These are phyloP conservation scores for Thymelicus sylvestris DNA, from an alignment of 2,888 invertebrate genomes.

Conservation along the genomic window DNA sequence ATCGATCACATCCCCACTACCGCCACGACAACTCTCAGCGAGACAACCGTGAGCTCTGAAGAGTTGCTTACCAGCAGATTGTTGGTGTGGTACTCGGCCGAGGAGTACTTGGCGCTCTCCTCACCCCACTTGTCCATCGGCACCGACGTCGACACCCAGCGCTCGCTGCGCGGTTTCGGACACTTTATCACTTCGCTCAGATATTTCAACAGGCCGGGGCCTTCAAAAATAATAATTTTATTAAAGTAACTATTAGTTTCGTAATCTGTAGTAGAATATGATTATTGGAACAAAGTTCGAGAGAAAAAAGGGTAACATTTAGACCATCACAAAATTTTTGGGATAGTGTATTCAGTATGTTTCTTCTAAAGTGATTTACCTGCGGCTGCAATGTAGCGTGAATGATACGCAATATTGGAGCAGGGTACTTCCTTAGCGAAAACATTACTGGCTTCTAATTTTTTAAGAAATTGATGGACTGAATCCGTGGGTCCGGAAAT, in stretches of 20 bases:
- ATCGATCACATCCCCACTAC: not conserved
- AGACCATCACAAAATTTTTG: no score
- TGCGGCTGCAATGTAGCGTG: slow-evolving; percentile 90
- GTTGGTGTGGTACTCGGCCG: slow-evolving; percentile 94
- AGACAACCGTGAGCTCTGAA: not conserved
- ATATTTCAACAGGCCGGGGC: slow-evolving; percentile 82
- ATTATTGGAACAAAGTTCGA: no score
- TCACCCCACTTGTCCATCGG: slow-evolving; percentile 85
- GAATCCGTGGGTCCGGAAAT: slow-evolving; percentile 89
- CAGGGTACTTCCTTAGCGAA: slow-evolving; percentile 83
- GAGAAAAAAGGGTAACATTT: no score
- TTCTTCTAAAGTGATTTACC: slow-evolving; percentile 54
- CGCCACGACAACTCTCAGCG: not conserved
- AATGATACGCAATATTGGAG: slow-evolving; percentile 95
- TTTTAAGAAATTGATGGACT: slow-evolving; percentile 84
- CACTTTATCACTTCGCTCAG: slow-evolving; percentile 84
- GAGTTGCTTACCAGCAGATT: slow-evolving; percentile 86
- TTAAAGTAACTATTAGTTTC: not conserved
- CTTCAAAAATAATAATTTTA: slow-evolving; percentile 37
- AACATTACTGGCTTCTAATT: slow-evolving; percentile 64
- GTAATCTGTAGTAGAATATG: no score
- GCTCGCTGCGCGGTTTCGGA: slow-evolving; percentile 85
- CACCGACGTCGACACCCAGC: slow-evolving; percentile 93
- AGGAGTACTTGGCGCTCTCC: slow-evolving; percentile 79
- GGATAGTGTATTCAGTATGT: not conserved